A percentile compares a stretch with the other conserved stretches of the same genome.
These are phyloP conservation scores for Ephestia elutella DNA, from an alignment of 1,140 invertebrate genomes.

Conservation along the genomic window DNA sequence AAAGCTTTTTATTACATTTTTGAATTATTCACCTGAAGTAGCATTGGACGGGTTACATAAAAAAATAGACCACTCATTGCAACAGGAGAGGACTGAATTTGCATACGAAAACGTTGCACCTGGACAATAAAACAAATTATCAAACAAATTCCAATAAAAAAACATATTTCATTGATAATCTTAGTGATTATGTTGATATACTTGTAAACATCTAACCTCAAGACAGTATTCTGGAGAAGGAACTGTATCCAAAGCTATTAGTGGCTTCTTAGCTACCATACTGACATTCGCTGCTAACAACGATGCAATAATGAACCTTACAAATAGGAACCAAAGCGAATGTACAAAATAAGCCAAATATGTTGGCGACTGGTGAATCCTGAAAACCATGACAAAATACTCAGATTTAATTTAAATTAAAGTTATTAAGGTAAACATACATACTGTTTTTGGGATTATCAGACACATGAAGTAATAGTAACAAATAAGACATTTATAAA, in stretches of 20 bases:
- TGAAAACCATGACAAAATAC: neutral
- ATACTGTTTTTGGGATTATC: too few relatives aligned
- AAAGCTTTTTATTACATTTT: too few relatives aligned
- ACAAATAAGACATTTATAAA: too few relatives aligned
- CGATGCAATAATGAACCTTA: conserved; percentile 23
- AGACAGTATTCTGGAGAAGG: conserved; percentile 25
- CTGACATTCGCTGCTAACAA: conserved; percentile 36
- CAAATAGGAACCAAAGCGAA: conserved; percentile 34
- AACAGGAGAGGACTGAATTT: conserved; percentile 38
- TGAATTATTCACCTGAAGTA: neutral
- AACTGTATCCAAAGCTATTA: conserved; percentile 26
- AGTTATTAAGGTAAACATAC: neutral
- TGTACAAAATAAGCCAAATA: conserved; percentile 34
- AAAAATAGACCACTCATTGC: conserved; percentile 42
- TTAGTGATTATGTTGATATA: too few relatives aligned
- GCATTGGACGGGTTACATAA: conserved; percentile 26
- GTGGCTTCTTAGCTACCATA: conserved; percentile 24
- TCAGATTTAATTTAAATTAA: neutral
- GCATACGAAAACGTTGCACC: conserved; percentile 40
- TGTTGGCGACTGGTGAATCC: neutral
- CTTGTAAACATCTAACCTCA: too few relatives aligned
- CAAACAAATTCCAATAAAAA: too few relatives aligned
- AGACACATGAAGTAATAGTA: too few relatives aligned
- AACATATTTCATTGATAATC: too few relatives aligned
- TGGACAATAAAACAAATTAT: conserved; percentile 7